phyloP scores from a whole-genome alignment of 1,140 invertebrate species.

The Epicauta chinensis region DNA sequence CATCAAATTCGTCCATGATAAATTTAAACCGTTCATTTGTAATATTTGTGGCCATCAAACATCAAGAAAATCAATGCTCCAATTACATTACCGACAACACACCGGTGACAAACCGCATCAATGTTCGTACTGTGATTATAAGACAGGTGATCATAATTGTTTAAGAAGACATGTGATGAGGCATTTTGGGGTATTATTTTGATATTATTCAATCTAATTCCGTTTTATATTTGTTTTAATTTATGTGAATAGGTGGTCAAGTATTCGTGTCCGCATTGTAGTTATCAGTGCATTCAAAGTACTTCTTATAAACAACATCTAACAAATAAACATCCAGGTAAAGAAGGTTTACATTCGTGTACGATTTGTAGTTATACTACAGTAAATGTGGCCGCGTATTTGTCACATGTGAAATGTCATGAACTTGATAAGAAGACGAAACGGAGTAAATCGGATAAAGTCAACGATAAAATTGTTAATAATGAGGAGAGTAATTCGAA shows the following conservation, averaged over 20 bases:
- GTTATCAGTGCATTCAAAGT: slow-evolving; percentile 62
- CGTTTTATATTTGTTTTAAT: not conserved
- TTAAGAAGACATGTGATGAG: slow-evolving; percentile 65
- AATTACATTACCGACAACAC: slow-evolving; percentile 56
- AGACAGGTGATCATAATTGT: slow-evolving; percentile 66
- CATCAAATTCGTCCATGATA: slow-evolving; percentile 69
- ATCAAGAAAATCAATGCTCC: slow-evolving; percentile 55
- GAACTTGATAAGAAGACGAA: slow-evolving; percentile 40
- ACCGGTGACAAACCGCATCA: slow-evolving; percentile 71
- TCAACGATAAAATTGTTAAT: not conserved
- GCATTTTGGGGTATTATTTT: slow-evolving; percentile 55
- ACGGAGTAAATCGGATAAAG: not conserved
- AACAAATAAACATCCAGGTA: slow-evolving; percentile 54
- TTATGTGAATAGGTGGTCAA: slow-evolving; percentile 21
- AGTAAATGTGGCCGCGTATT: slow-evolving; percentile 52
- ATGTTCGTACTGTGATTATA: slow-evolving; percentile 59
- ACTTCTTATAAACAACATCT: slow-evolving; percentile 62
- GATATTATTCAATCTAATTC: not conserved
- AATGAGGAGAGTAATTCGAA: too few relatives aligned
- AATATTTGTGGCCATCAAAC: slow-evolving; percentile 69
- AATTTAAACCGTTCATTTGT: slow-evolving; percentile 70
- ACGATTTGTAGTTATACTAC: slow-evolving; percentile 52
- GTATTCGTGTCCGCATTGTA: slow-evolving; percentile 63
- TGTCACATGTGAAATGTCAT: slow-evolving; percentile 53
- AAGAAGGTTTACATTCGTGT: slow-evolving; percentile 52